Evolutionary conservation across 2,113 vertebrate genomes (phyloP).

Genomic region (Heliornis fulica): DNA sequence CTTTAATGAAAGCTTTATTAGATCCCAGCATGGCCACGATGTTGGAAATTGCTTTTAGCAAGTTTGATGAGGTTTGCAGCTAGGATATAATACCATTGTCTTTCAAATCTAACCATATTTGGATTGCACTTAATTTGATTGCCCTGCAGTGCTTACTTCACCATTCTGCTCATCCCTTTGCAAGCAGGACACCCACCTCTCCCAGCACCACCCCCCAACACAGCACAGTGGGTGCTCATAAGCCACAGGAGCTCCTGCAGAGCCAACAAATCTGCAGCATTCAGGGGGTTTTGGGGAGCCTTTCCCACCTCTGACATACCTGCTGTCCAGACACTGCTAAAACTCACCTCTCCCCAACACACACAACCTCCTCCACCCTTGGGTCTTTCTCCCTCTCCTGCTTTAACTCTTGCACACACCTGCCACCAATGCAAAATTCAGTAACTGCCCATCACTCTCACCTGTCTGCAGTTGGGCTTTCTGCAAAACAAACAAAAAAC

Average conservation of each 20-base stretch:
- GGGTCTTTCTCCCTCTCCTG: neutral
- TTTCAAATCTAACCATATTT: neutral
- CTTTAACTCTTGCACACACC: neutral
- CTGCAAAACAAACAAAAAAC: neutral
- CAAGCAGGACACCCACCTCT: neutral
- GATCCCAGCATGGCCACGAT: neutral
- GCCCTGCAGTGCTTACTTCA: neutral
- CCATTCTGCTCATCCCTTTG: neutral
- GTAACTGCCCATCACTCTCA: neutral
- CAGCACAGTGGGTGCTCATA: neutral
- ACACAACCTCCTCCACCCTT: neutral
- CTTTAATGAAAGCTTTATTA: slow-evolving; percentile 14
- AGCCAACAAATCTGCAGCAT: neutral
- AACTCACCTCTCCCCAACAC: no score
- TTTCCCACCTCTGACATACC: fast-evolving
- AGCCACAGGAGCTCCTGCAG: neutral
- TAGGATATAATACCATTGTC: neutral
- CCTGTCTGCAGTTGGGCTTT: neutral
- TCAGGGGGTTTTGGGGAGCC: fast-evolving
- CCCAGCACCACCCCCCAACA: fast-evolving
- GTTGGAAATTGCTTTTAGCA: slow-evolving; percentile 9
- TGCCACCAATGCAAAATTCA: neutral
- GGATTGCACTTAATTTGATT: neutral
- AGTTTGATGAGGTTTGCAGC: neutral
- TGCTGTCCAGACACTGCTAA: fast-evolving